Evolutionary conservation across 2,113 vertebrate genomes (phyloP), one percentile per base, ranked within the genome.

Genomic region (Brachionichthys hirsutus): DNA sequence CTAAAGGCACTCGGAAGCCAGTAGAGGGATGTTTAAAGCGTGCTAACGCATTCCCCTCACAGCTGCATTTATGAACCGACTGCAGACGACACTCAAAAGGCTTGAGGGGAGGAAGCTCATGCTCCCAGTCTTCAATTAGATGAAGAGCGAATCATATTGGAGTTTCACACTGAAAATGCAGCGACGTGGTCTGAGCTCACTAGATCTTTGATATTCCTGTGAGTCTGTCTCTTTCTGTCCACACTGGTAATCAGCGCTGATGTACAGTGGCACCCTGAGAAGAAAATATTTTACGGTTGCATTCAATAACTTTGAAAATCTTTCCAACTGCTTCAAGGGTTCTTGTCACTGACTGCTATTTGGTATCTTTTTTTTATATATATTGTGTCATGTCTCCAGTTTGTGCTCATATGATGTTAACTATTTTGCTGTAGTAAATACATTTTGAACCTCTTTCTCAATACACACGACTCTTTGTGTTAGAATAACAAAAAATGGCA

Each of bases 11-110:
- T 45, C 9, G 46, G 70, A 62, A 65, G 54, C 45, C 30, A 12
- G 47, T 10, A n/a, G 41, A 54, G 24, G 19, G 24, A 69, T 19
- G 40, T 13, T 59, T 56, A 35, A 71, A 70, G 46, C 22, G 34
- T 1, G 14, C 30, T 40, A 51, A 69, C 54, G 40, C 70, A 43
- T 55, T 56, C 12, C 66, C 20, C 24, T 52, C 56, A 48, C 75
- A 78, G 80, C 77, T 83, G 77, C 69, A 67, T 64, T 61, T 24
- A 58, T 48, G 12, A 78, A 52, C 19, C 20, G 8, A 30, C 24
- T 54, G 40, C 55, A 47, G 56, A 48, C 15, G 3, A 59, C 43
- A 40, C 49, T 78, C n/a, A 78, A 70, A 75, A 56, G 45, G 69
- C 56, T 54, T 64, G 44, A 76, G 24, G 54, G 52, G 43, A 42